Conservation (phyloP, 2,888 invertebrate species). For the Gonocerus acuteangulatus region DNA sequence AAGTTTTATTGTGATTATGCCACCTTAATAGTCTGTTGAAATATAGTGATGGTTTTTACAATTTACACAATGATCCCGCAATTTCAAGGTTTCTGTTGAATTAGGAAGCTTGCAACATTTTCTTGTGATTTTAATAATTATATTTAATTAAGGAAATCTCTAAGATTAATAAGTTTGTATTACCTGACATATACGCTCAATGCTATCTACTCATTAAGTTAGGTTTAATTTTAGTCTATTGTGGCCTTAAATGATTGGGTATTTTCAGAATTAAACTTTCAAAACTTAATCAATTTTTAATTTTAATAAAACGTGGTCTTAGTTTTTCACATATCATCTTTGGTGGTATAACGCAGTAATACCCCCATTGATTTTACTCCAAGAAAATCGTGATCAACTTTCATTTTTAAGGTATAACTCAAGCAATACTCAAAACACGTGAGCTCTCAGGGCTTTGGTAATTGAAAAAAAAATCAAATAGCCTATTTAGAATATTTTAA, state of each 20-base stretch:
- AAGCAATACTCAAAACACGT: conserved; percentile 22
- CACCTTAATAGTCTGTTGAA: conserved; percentile 25
- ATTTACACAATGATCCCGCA: conserved; percentile 6
- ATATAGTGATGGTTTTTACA: conserved; percentile 22
- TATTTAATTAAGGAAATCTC: conserved; percentile 26
- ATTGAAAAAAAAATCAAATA: conserved; percentile 18
- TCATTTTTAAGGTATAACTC: conserved; percentile 5
- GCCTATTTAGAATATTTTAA: conserved; percentile 12
- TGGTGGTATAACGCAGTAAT: neutral
- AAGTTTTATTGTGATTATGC: conserved; percentile 26
- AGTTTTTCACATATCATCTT: conserved; percentile 28
- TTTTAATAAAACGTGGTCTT: conserved; percentile 10
- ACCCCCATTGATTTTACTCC: conserved; percentile 9
- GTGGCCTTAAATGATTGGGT: conserved; percentile 27
- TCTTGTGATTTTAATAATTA: conserved; percentile 28
- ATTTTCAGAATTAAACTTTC: conserved; percentile 19
- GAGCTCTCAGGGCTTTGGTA: conserved; percentile 25
- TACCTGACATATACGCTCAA: conserved; percentile 29
- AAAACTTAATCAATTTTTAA: conserved; percentile 7
- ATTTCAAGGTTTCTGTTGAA: conserved; percentile 22
- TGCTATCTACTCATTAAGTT: conserved; percentile 31
- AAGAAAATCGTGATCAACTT: neutral
- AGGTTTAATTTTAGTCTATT: conserved; percentile 28
- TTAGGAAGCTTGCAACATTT: conserved; percentile 22
- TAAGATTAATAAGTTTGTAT: conserved; percentile 25